Conservation (phyloP, 1,140 invertebrate genomes). For the Drosophila tristis region DNA sequence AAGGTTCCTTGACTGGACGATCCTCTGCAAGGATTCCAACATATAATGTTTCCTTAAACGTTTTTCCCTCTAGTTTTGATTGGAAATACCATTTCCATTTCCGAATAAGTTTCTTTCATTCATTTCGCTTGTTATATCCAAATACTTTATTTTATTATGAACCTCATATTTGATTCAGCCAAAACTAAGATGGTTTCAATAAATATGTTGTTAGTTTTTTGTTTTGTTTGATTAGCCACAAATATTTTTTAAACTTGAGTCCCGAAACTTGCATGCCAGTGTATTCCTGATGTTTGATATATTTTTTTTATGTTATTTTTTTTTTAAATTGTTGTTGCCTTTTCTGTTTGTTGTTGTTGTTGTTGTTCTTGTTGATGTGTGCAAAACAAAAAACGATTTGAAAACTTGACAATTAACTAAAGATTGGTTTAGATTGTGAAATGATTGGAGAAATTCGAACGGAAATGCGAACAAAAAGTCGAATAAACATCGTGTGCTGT, state of each 20-base stretch:
- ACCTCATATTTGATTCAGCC: slow-evolving; percentile 37
- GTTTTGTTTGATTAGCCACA: slow-evolving; percentile 42
- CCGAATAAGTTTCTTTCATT: slow-evolving; percentile 18
- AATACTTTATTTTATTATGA: slow-evolving; percentile 17
- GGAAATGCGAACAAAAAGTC: slow-evolving; percentile 14
- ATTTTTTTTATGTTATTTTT: slow-evolving; percentile 32
- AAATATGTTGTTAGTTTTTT: slow-evolving; percentile 24
- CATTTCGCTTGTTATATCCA: slow-evolving; percentile 13
- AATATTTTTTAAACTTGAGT: slow-evolving; percentile 68
- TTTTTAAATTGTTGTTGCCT: slow-evolving; percentile 42
- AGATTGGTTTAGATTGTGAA: slow-evolving; percentile 62
- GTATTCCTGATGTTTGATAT: slow-evolving; percentile 34
- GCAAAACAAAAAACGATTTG: slow-evolving; percentile 40
- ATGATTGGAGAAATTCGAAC: slow-evolving; percentile 21
- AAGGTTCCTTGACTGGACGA: slow-evolving; percentile 39
- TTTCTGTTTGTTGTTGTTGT: slow-evolving; percentile 37
- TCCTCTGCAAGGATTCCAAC: slow-evolving; percentile 22
- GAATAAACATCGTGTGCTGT: slow-evolving; percentile 20
- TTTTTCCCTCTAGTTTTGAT: slow-evolving; percentile 30
- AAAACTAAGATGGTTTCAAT: slow-evolving; percentile 35
- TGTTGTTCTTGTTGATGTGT: slow-evolving; percentile 53
- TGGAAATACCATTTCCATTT: slow-evolving; percentile 21
- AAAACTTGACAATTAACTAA: slow-evolving; percentile 34
- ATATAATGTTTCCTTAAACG: slow-evolving; percentile 9
- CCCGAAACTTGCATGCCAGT: slow-evolving; percentile 71